A percentile compares a stretch with the other conserved stretches of the same genome.
Conservation (phyloP, 35 echinoderm and acorn worm species). For the Apostichopus japonicus region DNA sequence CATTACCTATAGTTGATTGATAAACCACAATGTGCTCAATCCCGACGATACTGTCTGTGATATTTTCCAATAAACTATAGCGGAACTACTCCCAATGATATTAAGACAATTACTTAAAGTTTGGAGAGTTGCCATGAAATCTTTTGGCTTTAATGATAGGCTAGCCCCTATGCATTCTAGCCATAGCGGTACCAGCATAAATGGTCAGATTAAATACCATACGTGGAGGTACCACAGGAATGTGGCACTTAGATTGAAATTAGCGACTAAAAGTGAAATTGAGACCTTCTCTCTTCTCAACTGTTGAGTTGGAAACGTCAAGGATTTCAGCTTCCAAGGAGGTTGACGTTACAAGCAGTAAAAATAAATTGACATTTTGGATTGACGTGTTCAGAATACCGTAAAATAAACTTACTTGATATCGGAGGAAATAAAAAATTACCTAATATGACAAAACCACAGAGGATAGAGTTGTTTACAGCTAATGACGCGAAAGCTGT, state of each 20-base stretch:
- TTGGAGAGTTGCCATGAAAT: too few species aligned
- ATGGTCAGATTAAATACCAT: too few species aligned
- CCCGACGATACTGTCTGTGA: too few species aligned
- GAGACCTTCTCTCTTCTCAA: not conserved
- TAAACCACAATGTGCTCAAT: too few species aligned
- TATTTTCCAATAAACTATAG: too few species aligned
- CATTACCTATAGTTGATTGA: too few species aligned
- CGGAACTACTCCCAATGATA: too few species aligned
- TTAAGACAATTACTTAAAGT: too few species aligned
- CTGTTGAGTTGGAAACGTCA: not conserved
- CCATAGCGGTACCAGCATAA: too few species aligned
- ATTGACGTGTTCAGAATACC: conserved; percentile 24
- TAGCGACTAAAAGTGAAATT: conserved; percentile 13
- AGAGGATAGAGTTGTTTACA: not conserved
- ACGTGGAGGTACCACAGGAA: not conserved
- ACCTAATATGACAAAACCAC: conserved; percentile 11
- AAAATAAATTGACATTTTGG: conserved; percentile 27
- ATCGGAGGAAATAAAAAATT: conserved; percentile 1
- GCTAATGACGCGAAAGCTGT: not conserved
- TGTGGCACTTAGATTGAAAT: not conserved
- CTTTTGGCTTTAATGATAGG: too few species aligned
- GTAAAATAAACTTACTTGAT: conserved; percentile 13
- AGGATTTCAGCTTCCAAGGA: not conserved
- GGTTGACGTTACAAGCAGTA: conserved; percentile 10
- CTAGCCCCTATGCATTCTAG: too few species aligned